Base-by-base conservation (phyloP, 2,888 invertebrate genomes). In the Ormia ochracea region DNA sequence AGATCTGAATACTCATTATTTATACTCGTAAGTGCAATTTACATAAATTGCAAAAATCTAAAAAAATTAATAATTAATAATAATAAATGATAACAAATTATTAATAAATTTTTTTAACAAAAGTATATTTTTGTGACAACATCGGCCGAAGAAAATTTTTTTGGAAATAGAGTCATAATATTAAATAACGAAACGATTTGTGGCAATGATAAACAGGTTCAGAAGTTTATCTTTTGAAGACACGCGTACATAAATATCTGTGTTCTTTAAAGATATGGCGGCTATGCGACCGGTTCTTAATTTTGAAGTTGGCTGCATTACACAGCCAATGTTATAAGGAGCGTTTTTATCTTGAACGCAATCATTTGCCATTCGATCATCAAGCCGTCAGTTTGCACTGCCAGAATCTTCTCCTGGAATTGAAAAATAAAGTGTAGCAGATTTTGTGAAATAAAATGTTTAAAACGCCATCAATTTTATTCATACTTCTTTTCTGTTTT, bases 191-290 rank as follows among this genome's bases (percentile, higher is more conserved):
- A 23, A 68, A 54, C 52, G 14, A 14, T n/a, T n/a, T n/a, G 48
- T 36, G 6, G 23, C 58, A 17, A 33, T 17, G 41, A 6, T 41
- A 58, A 58, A 59, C 43, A 65, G 43, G 65, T 66, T 72, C 52
- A 72, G 52, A 59, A 54, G 72, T 66, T 66, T 66, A 72, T 66
- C 65, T 45, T 48, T n/a, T 41, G n/a, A n/a, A n/a, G n/a, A n/a
- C 14, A n/a, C 38, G 4, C 38, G n/a, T 48, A 10, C 41, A 5
- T 28, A 9, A 36, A 14, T 48, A 23, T 26, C 5, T 31, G 4
- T 33, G 50, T 33, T 33, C 21, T 43, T 14, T 6, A n/a, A 21
- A 14, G 38, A 28, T 28, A 43, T 41, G 52, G 41, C 17, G n/a
- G 41, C 45, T 31, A 23, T 45, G 2, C 45, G 33, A 45, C 66